Percentiles rank a stretch among this genome's conserved stretches.
Evolutionary conservation across 2,113 vertebrate genomes (phyloP).

Genomic region (Hyaena hyaena): DNA sequence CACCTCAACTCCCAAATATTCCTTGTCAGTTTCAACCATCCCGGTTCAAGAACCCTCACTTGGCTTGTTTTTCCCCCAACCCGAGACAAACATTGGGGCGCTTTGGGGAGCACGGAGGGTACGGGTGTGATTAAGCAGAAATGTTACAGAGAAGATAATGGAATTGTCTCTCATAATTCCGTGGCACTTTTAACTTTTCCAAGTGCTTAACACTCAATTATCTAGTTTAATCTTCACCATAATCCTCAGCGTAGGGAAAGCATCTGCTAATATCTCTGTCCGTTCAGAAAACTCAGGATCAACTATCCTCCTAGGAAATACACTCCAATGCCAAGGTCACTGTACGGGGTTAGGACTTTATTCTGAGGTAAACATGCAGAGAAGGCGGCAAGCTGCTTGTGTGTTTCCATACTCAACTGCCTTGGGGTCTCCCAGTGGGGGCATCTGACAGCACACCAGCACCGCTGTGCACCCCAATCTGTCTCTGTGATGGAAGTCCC

Average conservation of each 20-base stretch:
- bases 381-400: neutral
- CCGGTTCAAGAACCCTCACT: neutral
- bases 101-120: neutral
- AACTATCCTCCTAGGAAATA: neutral
- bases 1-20: neutral
- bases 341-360: neutral
- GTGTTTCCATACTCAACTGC: neutral
- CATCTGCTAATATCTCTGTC: neutral
- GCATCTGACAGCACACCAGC: neutral
- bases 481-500: constrained; percentile 41
- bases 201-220: constrained; percentile 34
- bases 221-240: constrained; percentile 42
- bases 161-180: constrained; percentile 1
- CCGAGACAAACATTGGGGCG: neutral
- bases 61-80: neutral
- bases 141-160: constrained; percentile 10
- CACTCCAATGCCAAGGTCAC: neutral
- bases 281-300: constrained; percentile 15
- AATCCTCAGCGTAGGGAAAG: neutral
- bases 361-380: neutral
- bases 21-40: neutral
- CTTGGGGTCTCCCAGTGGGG: neutral
- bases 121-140: neutral
- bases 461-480: neutral
- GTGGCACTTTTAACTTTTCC: constrained; percentile 10